Conservation (phyloP, 1,140 invertebrate species). For the Tribolium castaneum region DNA sequence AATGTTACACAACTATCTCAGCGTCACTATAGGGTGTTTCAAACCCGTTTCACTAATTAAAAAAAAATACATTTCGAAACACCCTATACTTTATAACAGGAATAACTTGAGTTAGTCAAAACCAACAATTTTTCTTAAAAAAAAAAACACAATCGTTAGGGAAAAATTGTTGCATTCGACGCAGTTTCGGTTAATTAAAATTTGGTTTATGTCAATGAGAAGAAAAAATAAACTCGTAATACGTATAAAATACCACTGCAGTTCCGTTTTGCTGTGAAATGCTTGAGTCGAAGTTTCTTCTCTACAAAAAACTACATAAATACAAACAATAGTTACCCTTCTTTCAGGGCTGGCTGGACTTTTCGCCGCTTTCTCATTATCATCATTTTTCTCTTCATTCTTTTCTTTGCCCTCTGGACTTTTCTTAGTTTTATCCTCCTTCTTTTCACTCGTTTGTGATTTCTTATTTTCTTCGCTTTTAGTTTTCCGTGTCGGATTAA, state of each 20-base stretch:
- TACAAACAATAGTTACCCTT: slow-evolving; percentile 16
- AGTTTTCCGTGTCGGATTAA: slow-evolving; percentile 34
- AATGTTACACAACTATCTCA: too few species aligned
- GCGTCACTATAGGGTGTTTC: too few species aligned
- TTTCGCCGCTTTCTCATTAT: slow-evolving; percentile 26
- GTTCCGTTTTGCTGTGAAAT: neutral
- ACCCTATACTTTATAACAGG: too few species aligned
- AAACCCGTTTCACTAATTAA: too few species aligned
- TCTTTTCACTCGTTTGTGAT: slow-evolving; percentile 23
- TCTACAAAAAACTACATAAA: neutral
- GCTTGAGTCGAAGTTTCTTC: neutral
- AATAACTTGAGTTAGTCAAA: neutral
- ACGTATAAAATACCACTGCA: too few species aligned
- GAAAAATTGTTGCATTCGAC: slow-evolving; percentile 11
- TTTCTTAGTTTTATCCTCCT: slow-evolving; percentile 7
- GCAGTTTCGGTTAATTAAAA: neutral
- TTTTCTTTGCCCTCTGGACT: slow-evolving; percentile 18
- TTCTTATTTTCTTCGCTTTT: slow-evolving; percentile 29
- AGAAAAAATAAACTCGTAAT: neutral
- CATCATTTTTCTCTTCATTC: slow-evolving; percentile 16
- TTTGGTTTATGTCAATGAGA: too few species aligned
- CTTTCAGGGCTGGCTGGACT: slow-evolving; percentile 7
- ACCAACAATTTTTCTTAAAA: neutral
- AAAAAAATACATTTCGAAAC: too few species aligned
- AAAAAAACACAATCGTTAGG: too few species aligned